These are phyloP conservation scores for Caiman crocodilus DNA, from an alignment of 2,797 vertebrate genomes.

Conservation along the genomic window DNA sequence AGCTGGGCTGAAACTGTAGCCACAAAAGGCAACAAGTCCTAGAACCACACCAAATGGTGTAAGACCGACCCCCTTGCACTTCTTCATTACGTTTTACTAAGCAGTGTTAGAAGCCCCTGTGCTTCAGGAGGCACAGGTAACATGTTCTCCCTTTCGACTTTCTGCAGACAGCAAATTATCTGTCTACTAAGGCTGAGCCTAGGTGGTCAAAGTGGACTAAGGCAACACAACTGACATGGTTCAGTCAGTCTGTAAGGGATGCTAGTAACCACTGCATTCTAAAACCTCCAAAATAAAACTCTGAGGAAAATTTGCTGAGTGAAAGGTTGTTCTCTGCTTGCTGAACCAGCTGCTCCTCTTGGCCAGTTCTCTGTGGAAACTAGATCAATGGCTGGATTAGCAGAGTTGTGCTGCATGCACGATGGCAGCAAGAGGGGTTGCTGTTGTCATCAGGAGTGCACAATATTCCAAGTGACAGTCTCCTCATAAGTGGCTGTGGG, in stretches of 20 bases:
- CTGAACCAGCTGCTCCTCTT: conserved; percentile 30
- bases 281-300: conserved; percentile 15
- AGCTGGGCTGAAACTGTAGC: not conserved
- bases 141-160: not conserved
- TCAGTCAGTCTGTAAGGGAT: not conserved
- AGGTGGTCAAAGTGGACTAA: not conserved
- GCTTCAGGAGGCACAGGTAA: not conserved
- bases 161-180: not conserved
- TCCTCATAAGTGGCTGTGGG: conserved; percentile 32
- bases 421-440: conserved; percentile 19
- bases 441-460: conserved; percentile 11
- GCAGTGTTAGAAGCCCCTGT: not conserved
- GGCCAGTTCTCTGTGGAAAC: conserved; percentile 28
- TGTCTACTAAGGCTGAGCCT: not conserved
- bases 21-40: not conserved
- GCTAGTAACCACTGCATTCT: not conserved
- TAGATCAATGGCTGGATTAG: not conserved
- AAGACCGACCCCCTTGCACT: not conserved
- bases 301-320: not conserved
- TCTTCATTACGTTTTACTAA: not conserved
- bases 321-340: not conserved
- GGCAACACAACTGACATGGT: not conserved
- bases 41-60: not conserved
- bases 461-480: conserved; percentile 64
- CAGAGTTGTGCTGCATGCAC: conserved; percentile 55